phyloP scores from a whole-genome alignment of 2,113 vertebrate species.

The Trichechus manatus region DNA sequence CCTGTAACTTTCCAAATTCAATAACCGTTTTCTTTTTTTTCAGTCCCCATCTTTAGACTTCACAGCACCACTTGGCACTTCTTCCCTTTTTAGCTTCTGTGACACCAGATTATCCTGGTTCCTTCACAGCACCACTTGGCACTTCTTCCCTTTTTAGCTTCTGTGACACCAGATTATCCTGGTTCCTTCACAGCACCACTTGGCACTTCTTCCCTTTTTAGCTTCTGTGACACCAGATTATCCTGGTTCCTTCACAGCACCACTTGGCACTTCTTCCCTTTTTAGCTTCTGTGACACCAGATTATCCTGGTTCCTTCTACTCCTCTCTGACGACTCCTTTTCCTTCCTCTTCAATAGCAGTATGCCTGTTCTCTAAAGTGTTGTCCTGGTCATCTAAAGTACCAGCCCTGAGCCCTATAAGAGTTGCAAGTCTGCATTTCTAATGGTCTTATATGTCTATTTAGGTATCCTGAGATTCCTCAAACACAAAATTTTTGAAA shows the following conservation, averaged over 20 bases:
- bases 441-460: neutral
- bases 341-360: neutral
- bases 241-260: neutral
- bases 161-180: neutral
- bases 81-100: neutral
- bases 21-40: neutral
- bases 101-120: neutral
- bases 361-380: neutral
- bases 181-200: neutral
- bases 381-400: neutral
- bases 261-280: neutral
- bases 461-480: neutral
- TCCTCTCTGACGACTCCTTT: neutral
- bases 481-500: neutral
- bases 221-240: neutral
- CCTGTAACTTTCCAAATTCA: conserved; percentile 6
- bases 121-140: neutral
- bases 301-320: neutral
- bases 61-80: neutral
- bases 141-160: neutral
- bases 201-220: neutral
- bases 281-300: neutral
- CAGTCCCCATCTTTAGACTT: neutral
- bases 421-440: neutral
- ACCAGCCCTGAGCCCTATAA: too few relatives aligned